Percentiles rank a stretch among this genome's conserved stretches.
These are phyloP conservation scores for Marisa cornuarietis DNA, from an alignment of 1,140 invertebrate genomes.

Conservation along the genomic window DNA sequence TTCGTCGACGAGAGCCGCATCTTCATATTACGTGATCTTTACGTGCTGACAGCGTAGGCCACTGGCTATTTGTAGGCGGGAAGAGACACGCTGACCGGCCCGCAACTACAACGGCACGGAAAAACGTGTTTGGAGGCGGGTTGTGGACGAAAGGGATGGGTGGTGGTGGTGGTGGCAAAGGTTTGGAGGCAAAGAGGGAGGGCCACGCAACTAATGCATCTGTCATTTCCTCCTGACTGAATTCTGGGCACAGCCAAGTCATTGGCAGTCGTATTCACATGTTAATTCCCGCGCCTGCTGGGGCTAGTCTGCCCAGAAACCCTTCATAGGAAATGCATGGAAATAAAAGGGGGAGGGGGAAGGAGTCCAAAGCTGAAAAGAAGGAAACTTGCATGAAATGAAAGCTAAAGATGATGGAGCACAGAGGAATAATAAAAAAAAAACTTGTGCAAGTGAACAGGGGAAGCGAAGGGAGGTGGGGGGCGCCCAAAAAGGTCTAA, in stretches of 20 bases:
- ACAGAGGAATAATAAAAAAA: not conserved
- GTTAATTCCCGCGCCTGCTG: slow-evolving; percentile 15
- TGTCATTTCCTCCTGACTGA: slow-evolving; percentile 22
- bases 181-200: too few species aligned
- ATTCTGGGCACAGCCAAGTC: slow-evolving; percentile 19
- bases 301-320: not conserved
- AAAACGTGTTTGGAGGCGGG: too few species aligned
- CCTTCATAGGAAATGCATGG: slow-evolving; percentile 13
- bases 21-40: too few species aligned
- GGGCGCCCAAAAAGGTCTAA: not conserved
- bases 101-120: too few species aligned
- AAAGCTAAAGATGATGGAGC: slow-evolving; percentile 23
- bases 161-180: too few species aligned
- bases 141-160: too few species aligned
- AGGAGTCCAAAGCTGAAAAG: not conserved
- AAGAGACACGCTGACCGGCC: too few species aligned
- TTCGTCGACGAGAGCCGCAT: too few species aligned
- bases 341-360: slow-evolving; percentile 1
- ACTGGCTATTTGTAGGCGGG: too few species aligned
- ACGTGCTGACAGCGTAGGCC: too few species aligned
- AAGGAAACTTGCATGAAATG: slow-evolving; percentile 7
- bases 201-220: not conserved
- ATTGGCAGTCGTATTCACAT: slow-evolving; percentile 15
- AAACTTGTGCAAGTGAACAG: not conserved
- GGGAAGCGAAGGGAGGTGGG: not conserved